Base-by-base conservation (phyloP, 2,797 vertebrate species). In the Sebastes oblongus region DNA sequence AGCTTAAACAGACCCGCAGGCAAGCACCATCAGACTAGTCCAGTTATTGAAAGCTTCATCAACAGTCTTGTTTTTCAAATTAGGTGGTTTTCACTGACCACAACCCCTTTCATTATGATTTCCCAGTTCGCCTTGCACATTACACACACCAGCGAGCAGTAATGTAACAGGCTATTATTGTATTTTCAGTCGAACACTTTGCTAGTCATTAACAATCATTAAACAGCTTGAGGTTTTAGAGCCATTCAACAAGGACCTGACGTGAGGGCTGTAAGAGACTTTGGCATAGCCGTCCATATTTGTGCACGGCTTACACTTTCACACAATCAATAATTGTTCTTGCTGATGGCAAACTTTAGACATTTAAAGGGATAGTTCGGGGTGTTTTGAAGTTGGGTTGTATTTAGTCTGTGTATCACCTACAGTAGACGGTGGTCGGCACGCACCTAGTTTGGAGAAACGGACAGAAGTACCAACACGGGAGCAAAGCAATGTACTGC, bases 221-320 rank as follows among this genome's bases (percentile, higher is more conserved):
- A 82, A 85, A 85, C 78, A 83, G 69, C 56, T 87, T 81, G 68
- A 59, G 39, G 66, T 81, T 90, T 80, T 72, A 61, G 54, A 83
- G 72, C 39, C 59, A 56, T 70, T 83, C 72, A 79, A 74, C 8
- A 24, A 66, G 55, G 72, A 22, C 29, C 70, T n/a, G 24, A 64
- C 10, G 5, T 30, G 25, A 42, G 12, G 8, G 64, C 34, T 50
- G 0, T 12, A 27, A 83, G 68, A 61, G 30, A 71, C 61, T 66
- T 75, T 55, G 68, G 66, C 20, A 36, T 4, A 68, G 30, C 13
- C 46, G 13, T 34, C 13, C 24, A 32, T 73, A 25, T 66, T 66
- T 77, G 72, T 75, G n/a, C 36, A 55, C 2, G 0, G 16, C 29
- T 71, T 76, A 18, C 7, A 22, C 29, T 14, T 65, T 59, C 5